phyloP scores from a whole-genome alignment of 2,888 invertebrate genomes.

The Alloplasta piceator region DNA sequence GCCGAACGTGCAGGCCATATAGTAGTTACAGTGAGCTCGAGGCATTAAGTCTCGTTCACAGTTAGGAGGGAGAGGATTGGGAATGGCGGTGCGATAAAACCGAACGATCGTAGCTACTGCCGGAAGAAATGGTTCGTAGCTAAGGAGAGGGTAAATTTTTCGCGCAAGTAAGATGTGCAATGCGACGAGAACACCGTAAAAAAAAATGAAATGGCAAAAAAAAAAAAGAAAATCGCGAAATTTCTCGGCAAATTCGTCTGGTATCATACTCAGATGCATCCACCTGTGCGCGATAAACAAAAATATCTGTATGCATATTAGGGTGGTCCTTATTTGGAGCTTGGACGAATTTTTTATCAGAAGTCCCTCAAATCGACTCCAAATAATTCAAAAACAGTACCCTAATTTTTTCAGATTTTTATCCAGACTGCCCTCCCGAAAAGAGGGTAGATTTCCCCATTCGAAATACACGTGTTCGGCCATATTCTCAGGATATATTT shows the following conservation, averaged over 20 bases:
- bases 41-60: slow-evolving; percentile 44
- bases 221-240: slow-evolving; percentile 30
- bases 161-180: slow-evolving; percentile 4
- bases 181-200: not conserved
- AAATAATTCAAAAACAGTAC: no score
- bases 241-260: slow-evolving; percentile 45
- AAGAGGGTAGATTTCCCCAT: no score
- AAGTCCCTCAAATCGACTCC: no score
- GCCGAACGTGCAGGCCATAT: not conserved
- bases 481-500: no score
- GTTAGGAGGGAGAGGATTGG: not conserved
- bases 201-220: slow-evolving; percentile 1
- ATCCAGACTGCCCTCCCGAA: no score
- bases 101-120: slow-evolving; percentile 53
- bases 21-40: slow-evolving; percentile 21
- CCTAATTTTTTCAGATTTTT: no score
- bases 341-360: no score
- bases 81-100: slow-evolving; percentile 49
- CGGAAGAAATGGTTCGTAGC: slow-evolving; percentile 39
- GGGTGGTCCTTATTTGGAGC: no score
- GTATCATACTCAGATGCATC: slow-evolving; percentile 20
- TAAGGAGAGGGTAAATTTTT: slow-evolving; percentile 37
- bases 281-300: not conserved
- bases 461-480: no score
- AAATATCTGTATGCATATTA: no score